Percentiles rank a stretch among this genome's conserved stretches.
These are phyloP conservation scores for Gastrophryne carolinensis DNA, from an alignment of 2,797 vertebrate genomes.

Conservation along the genomic window DNA sequence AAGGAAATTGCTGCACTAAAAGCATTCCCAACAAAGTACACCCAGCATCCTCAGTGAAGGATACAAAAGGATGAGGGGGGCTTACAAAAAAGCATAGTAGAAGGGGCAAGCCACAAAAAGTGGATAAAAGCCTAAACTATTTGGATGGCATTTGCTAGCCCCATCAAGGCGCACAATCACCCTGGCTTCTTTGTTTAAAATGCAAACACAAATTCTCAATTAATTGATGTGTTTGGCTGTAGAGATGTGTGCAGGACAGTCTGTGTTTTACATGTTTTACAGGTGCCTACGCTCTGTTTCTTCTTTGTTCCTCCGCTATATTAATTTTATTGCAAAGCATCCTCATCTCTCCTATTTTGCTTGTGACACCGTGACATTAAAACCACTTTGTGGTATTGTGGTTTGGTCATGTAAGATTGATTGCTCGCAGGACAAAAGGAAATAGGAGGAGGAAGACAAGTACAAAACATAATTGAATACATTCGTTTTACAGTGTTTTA, in stretches of 20 bases:
- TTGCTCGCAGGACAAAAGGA: too few relatives aligned
- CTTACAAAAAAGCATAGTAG: slow-evolving; percentile 19
- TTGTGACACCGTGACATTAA: too few relatives aligned
- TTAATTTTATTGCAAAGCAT: neutral
- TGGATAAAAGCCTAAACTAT: slow-evolving; percentile 25
- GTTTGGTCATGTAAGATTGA: too few relatives aligned
- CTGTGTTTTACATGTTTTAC: neutral
- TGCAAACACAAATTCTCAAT: neutral
- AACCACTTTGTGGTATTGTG: too few relatives aligned
- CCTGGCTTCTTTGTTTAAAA: neutral
- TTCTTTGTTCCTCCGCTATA: too few relatives aligned
- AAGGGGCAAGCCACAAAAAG: slow-evolving; percentile 30
- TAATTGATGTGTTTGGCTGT: neutral
- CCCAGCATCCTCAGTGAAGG: slow-evolving; percentile 42
- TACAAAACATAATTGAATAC: too few relatives aligned
- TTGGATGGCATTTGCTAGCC: slow-evolving; percentile 8
- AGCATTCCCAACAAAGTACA: slow-evolving; percentile 39
- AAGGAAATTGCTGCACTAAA: slow-evolving; percentile 53
- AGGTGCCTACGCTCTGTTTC: neutral
- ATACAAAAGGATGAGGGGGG: slow-evolving; percentile 41
- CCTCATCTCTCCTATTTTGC: neutral
- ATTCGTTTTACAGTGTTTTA: too few relatives aligned
- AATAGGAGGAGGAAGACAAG: too few relatives aligned
- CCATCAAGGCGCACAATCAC: neutral
- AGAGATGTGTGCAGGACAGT: neutral